Percentiles rank a stretch among this genome's conserved stretches.
Evolutionary conservation across 1,140 invertebrate genomes (phyloP).

Genomic region (Drosophila orena): DNA sequence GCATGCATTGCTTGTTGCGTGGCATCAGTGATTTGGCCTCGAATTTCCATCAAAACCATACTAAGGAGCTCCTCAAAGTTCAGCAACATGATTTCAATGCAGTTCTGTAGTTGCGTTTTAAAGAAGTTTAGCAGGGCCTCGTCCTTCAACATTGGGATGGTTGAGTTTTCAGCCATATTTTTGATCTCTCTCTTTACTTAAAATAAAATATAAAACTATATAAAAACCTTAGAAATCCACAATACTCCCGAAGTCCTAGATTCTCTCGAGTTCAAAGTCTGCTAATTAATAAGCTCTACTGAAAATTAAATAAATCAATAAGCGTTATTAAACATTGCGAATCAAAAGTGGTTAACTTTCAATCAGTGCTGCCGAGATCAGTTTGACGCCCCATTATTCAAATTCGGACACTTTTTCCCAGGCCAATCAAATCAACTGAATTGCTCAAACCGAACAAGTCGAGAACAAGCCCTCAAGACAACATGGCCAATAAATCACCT

Average conservation of each 20-base stretch:
- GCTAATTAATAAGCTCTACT: not conserved
- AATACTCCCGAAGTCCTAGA: no score
- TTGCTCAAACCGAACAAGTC: constrained; percentile 57
- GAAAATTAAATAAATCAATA: not conserved
- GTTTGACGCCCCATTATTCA: constrained; percentile 2
- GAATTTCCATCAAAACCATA: constrained; percentile 93
- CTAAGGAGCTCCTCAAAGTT: constrained; percentile 98
- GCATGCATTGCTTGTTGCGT: constrained; percentile 96
- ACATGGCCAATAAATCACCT: constrained; percentile 64
- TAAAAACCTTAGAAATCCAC: not conserved
- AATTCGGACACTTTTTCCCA: constrained; percentile 75
- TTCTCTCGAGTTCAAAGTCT: not conserved
- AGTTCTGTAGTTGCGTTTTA: constrained; percentile 95
- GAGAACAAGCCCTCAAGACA: constrained; percentile 52
- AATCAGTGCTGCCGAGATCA: constrained; percentile 2
- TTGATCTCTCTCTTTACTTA: not conserved
- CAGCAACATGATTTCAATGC: constrained; percentile 97
- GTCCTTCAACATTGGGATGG: constrained; percentile 91
- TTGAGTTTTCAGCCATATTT: constrained; percentile 84
- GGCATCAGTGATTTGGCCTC: constrained; percentile 91
- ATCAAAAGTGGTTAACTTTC: constrained; percentile 2
- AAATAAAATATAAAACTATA: not conserved
- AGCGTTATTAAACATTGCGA: not conserved
- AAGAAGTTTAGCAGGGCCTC: constrained; percentile 95
- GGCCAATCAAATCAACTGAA: constrained; percentile 83